phyloP scores from a whole-genome alignment of 2,888 invertebrate species.

The Lycocerus yunnanus region DNA sequence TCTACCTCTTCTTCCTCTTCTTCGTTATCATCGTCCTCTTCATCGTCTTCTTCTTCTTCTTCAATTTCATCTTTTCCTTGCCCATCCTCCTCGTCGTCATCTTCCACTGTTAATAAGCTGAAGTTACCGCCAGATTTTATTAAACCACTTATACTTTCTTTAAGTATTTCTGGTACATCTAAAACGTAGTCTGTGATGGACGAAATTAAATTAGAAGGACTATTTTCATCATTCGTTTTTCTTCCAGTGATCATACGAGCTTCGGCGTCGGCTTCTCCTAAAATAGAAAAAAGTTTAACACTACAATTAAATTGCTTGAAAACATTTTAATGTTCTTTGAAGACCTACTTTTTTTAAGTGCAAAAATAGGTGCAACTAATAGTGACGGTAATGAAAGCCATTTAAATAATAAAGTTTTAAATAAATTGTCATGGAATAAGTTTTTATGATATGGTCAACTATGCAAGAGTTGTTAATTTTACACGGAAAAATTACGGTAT shows the following conservation, averaged over 20 bases:
- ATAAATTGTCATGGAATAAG: not conserved
- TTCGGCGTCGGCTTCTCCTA: slow-evolving; percentile 20
- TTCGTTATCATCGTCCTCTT: not conserved
- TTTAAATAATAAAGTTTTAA: not conserved
- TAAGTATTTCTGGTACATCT: slow-evolving; percentile 48
- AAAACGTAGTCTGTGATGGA: slow-evolving; percentile 46
- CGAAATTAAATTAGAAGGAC: slow-evolving; percentile 16
- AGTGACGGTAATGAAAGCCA: not conserved
- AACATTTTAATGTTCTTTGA: not conserved
- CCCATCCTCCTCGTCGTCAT: slow-evolving; percentile 33
- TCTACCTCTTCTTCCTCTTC: not conserved
- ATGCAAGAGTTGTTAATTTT: not conserved
- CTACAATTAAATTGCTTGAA: not conserved
- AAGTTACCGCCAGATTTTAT: slow-evolving; percentile 42
- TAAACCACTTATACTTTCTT: slow-evolving; percentile 46
- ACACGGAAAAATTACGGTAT: not conserved
- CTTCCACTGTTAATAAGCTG: not conserved
- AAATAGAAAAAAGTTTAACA: not conserved
- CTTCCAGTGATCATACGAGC: slow-evolving; percentile 1
- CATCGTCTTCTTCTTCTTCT: slow-evolving; percentile 1
- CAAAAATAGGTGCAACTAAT: not conserved
- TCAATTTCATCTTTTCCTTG: slow-evolving; percentile 15
- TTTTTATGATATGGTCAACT: not conserved
- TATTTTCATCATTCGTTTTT: not conserved
- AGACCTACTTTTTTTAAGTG: not conserved